phyloP scores from a whole-genome alignment of 2,113 vertebrate genomes.

The Sclerurus mexicanus region DNA sequence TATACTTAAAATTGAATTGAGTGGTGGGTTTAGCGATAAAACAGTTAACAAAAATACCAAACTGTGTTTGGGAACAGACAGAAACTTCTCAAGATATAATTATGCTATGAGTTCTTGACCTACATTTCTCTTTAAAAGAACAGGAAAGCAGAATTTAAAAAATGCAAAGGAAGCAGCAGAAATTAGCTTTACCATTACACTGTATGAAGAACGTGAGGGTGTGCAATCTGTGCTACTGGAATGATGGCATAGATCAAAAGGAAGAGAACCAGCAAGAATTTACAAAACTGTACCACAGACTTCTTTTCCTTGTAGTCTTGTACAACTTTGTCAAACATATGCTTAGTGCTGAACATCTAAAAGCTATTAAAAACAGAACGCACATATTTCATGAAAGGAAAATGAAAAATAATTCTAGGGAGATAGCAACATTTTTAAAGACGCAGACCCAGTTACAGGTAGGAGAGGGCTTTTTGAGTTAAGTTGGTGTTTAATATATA shows the following conservation, averaged over 20 bases:
- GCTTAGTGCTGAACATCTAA: not conserved
- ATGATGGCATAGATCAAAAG: not conserved
- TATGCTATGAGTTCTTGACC: not conserved
- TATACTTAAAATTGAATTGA: not conserved
- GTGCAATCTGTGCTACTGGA: not conserved
- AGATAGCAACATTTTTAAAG: not conserved
- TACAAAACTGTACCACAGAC: not conserved
- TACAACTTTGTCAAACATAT: constrained; percentile 44
- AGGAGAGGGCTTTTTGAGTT: not conserved
- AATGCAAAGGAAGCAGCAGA: constrained; percentile 2
- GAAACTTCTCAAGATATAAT: not conserved
- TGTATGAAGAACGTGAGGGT: not conserved
- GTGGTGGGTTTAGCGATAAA: not conserved
- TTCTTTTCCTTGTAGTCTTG: not conserved
- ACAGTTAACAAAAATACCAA: not conserved
- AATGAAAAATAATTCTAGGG: not conserved
- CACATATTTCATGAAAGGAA: constrained; percentile 46
- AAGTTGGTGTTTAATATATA: not conserved
- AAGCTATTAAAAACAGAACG: constrained; percentile 23
- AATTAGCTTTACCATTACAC: not conserved
- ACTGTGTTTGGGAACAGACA: not conserved
- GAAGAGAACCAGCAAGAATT: not conserved
- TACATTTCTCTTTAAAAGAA: not conserved
- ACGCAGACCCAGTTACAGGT: not conserved
- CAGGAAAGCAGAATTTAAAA: not conserved